Evolutionary conservation across 2,888 invertebrate genomes (phyloP).

Genomic region (Callinectes sapidus): DNA sequence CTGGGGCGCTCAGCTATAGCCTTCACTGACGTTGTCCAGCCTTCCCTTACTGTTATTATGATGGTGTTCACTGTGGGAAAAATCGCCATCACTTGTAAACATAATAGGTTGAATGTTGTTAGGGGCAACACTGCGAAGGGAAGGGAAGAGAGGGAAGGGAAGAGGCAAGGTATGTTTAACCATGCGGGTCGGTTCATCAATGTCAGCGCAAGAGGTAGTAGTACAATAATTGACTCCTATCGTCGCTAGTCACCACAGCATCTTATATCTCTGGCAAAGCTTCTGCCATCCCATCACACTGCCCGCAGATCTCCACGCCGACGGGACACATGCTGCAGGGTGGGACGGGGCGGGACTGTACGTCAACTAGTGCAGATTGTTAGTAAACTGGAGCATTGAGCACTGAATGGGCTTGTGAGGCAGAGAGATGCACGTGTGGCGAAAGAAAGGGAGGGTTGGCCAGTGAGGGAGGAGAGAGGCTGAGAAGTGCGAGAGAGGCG

Average conservation of each 20-base stretch:
- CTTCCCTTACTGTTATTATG: no score
- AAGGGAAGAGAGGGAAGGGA: background rate
- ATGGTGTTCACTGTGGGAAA: no score
- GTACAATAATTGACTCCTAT: background rate
- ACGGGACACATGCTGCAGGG: background rate
- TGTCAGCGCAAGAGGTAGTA: background rate
- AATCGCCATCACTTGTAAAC: no score
- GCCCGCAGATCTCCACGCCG: background rate
- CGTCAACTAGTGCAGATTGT: background rate
- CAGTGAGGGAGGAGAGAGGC: background rate
- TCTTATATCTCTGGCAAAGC: no score
- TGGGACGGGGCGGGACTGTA: background rate
- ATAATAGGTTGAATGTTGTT: no score
- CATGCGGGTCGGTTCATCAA: background rate
- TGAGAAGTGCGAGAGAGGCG: background rate
- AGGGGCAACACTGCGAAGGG: background rate
- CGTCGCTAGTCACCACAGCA: no score
- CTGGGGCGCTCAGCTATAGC: no score
- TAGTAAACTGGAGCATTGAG: background rate
- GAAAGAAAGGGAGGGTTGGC: background rate
- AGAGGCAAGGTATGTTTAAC: background rate
- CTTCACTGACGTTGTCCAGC: no score
- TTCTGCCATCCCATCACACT: no score
- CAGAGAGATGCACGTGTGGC: background rate
- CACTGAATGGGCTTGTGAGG: background rate